Percentiles rank a stretch among this genome's conserved stretches.
Evolutionary conservation across 64 coral and sea anemone species (phyloP).

Genomic region (Actinia equina): DNA sequence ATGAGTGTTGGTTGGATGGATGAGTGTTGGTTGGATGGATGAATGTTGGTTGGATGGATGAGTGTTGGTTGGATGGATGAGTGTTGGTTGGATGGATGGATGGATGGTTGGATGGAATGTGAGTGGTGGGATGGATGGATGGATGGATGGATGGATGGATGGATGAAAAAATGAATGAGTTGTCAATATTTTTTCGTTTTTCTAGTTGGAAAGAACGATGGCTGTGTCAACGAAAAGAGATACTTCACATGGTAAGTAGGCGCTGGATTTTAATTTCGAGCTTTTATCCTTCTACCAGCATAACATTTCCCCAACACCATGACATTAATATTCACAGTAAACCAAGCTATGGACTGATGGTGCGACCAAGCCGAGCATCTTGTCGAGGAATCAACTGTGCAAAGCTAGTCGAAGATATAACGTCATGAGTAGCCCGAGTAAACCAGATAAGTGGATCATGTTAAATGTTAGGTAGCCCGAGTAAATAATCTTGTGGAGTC

Average conservation of each 20-base stretch:
- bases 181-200: not conserved
- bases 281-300: not conserved
- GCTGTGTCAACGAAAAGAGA: constrained; percentile 66
- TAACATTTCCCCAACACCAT: not conserved
- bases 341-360: constrained; percentile 90
- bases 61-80: no score
- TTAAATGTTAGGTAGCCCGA: not conserved
- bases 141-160: not conserved
- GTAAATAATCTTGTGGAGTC: not conserved
- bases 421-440: constrained; percentile 11
- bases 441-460: not conserved
- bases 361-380: constrained; percentile 66
- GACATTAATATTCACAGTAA: constrained; percentile 55
- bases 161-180: not conserved
- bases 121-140: not conserved
- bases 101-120: not conserved
- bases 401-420: constrained; percentile 71
- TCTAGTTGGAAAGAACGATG: constrained; percentile 95
- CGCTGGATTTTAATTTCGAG: not conserved
- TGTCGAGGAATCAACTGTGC: constrained; percentile 89
- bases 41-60: no score
- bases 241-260: constrained; percentile 81
- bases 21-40: no score
- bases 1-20: no score
- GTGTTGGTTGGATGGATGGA: no score